phyloP scores from a whole-genome alignment of 1,140 invertebrate species.

The Pygmarrhopalites habei region DNA sequence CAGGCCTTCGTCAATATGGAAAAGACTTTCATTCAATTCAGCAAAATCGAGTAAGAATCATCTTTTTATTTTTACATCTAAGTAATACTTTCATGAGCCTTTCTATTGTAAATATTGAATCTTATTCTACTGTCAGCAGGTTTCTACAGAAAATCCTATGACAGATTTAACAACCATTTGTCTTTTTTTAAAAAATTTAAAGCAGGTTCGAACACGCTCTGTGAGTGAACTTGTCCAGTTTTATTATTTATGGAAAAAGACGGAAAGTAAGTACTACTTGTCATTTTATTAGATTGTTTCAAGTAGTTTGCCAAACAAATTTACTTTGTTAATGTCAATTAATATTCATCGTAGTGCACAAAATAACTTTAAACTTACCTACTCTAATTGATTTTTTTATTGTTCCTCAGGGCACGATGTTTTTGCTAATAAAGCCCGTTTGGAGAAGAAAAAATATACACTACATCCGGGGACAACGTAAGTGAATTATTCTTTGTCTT shows the following conservation, averaged over 20 bases:
- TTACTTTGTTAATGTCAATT: too few species aligned
- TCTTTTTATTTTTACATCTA: slow-evolving; percentile 7
- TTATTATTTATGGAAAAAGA: slow-evolving; percentile 99
- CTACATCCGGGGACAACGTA: slow-evolving; percentile 68
- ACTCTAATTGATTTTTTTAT: too few species aligned
- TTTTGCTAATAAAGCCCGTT: slow-evolving; percentile 71
- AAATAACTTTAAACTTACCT: too few species aligned
- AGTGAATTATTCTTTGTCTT: too few species aligned
- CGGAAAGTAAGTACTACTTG: too few species aligned
- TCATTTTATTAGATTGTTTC: too few species aligned
- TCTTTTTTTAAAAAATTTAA: slow-evolving; percentile 8
- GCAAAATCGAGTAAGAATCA: slow-evolving; percentile 81
- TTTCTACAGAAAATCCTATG: background rate
- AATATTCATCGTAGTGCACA: too few species aligned
- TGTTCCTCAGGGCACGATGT: slow-evolving; percentile 91
- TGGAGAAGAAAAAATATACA: slow-evolving; percentile 81
- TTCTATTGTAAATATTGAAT: background rate
- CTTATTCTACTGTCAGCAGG: background rate
- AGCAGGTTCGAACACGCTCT: slow-evolving; percentile 77
- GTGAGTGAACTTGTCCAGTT: slow-evolving; percentile 95
- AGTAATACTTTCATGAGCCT: too few species aligned
- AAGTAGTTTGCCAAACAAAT: too few species aligned
- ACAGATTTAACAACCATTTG: background rate
- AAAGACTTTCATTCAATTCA: slow-evolving; percentile 95
- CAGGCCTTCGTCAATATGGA: slow-evolving; percentile 80